Evolutionary conservation across 2,888 invertebrate species (phyloP), one percentile per base, ranked within the genome.

Genomic region (Sympetrum striolatum): DNA sequence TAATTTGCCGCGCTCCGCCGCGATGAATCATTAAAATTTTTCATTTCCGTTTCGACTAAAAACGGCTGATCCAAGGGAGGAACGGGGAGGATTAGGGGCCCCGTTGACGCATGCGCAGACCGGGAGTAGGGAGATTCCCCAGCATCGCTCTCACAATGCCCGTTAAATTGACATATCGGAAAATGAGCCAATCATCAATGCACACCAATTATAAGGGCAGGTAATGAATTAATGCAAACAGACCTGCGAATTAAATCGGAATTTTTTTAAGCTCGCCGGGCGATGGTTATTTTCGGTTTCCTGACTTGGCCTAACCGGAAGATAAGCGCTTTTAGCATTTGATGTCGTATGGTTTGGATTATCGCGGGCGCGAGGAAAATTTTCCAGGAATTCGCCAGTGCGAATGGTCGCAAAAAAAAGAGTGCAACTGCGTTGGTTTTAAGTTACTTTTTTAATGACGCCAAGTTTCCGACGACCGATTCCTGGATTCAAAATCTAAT

Each of bases 11-110:
- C 53, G 58, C 82, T 73, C 60, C 37, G 86, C 60, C 64, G 37
- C 86, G 58, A 86, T 86, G 86, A 86, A 86, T 86, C 86, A 86
- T 86, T 86, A 86, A 86, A 86, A 86, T 86, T 86, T 86, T 86
- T 86, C 86, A 86, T 86, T 86, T 86, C 86, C 86, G 86, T 60
- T 86, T 60, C 86, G 60, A 60, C 60, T 60, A 86, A 86, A 82
- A 86, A 60, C 86, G 37, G 86, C 53, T 58, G 60, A 64, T 58
- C 35, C 39, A 10, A 1, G 37, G 35, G 82, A 4, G 86, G 58
- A 14, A 5, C 39, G 86, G n/a, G 64, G 60, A 86, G 86, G 86
- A 86, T 86, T 86, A 86, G 37, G n/a, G n/a, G 86, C 39, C 86
- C n/a, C 86, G 37, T 37, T 86, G 58, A 37, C 58, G 25, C 25